Evolutionary conservation across 1,140 invertebrate genomes (phyloP).

Genomic region (Cyphomyrmex costatus): DNA sequence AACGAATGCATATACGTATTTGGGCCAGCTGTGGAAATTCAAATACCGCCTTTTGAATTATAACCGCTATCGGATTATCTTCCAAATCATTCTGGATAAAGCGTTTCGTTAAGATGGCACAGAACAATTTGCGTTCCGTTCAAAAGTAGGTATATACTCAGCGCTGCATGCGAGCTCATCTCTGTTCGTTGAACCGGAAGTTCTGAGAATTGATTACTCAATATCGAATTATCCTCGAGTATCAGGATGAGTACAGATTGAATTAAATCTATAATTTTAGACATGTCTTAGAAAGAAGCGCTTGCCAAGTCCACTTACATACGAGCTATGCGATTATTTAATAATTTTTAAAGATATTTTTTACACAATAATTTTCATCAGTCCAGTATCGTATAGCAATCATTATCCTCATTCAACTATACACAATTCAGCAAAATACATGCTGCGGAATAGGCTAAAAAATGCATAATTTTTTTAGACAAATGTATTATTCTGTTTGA

Average conservation of each 20-base stretch:
- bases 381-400: background rate
- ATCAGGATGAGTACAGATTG: constrained; percentile 14
- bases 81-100: constrained; percentile 66
- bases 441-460: no score
- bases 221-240: background rate
- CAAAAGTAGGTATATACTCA: constrained; percentile 14
- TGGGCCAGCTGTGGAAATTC: constrained; percentile 61
- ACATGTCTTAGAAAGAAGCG: background rate
- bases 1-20: constrained; percentile 15
- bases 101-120: background rate
- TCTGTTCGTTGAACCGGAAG: constrained; percentile 1
- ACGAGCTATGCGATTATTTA: background rate
- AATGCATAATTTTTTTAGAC: no score
- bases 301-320: background rate
- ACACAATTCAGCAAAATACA: no score
- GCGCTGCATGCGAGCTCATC: background rate
- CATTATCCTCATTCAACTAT: background rate
- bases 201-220: constrained; percentile 23
- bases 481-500: background rate
- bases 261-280: background rate
- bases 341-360: background rate
- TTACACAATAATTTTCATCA: background rate
- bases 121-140: background rate
- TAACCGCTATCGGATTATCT: constrained; percentile 74
- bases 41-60: constrained; percentile 77